These are phyloP conservation scores for Drosophila malerkotliana DNA, from an alignment of 1,140 invertebrate species.

Conservation along the genomic window DNA sequence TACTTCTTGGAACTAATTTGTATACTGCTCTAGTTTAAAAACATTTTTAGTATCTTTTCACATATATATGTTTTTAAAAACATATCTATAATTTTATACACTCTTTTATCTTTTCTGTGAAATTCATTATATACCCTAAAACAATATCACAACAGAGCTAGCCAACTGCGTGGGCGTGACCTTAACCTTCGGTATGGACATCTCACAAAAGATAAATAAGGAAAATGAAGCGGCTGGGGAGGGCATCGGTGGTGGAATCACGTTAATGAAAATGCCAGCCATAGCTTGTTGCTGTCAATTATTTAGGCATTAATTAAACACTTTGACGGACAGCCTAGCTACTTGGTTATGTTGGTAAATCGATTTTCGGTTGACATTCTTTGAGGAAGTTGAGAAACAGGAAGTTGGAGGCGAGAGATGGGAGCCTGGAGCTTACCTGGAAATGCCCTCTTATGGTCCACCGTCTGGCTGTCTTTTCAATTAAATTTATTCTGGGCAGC, in stretches of 20 bases:
- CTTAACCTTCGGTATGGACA: constrained; percentile 44
- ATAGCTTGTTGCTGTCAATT: constrained; percentile 62
- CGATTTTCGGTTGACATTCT: constrained; percentile 54
- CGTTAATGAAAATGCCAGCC: constrained; percentile 27
- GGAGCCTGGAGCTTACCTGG: constrained; percentile 5
- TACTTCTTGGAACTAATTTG: neutral
- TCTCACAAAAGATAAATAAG: constrained; percentile 18
- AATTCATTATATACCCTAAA: constrained; percentile 24
- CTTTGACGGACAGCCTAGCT: constrained; percentile 32
- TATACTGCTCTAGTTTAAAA: neutral
- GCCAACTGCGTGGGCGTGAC: constrained; percentile 30
- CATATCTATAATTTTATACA: constrained; percentile 9
- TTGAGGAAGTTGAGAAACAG: constrained; percentile 1
- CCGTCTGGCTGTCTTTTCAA: constrained; percentile 34
- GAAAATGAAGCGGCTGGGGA: neutral
- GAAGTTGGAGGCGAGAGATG: neutral
- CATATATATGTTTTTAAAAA: neutral
- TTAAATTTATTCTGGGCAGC: constrained; percentile 52
- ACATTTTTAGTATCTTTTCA: no score
- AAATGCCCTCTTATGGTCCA: neutral
- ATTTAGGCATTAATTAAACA: constrained; percentile 72
- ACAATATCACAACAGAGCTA: constrained; percentile 19
- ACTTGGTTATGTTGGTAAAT: constrained; percentile 21
- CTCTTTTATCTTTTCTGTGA: constrained; percentile 5
- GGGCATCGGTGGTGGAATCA: neutral